A percentile compares a stretch with the other conserved stretches of the same genome.
These are phyloP conservation scores for Chitala chitala DNA, from an alignment of 2,113 vertebrate genomes.

Conservation along the genomic window DNA sequence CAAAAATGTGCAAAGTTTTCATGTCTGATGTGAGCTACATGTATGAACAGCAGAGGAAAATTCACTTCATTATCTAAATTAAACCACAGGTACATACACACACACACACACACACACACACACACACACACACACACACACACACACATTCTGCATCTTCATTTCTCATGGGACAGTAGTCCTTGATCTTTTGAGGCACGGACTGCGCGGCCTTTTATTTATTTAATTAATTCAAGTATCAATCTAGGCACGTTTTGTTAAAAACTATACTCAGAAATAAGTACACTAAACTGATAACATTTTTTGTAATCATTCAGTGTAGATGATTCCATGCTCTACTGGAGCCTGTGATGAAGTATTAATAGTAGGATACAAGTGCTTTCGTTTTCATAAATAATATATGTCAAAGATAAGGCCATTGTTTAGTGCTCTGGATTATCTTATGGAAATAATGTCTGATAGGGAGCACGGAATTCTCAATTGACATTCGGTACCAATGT, in stretches of 20 bases:
- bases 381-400: slow-evolving; percentile 66
- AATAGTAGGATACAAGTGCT: slow-evolving; percentile 54
- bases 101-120: no score
- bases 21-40: no score
- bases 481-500: neutral
- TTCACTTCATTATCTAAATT: no score
- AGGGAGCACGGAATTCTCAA: neutral
- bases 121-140: no score
- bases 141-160: no score
- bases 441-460: slow-evolving; percentile 21
- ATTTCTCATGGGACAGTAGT: no score
- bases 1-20: no score
- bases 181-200: no score
- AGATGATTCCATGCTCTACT: slow-evolving; percentile 64
- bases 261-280: slow-evolving; percentile 64
- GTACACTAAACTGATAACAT: slow-evolving; percentile 61
- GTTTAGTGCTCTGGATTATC: slow-evolving; percentile 25
- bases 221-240: slow-evolving; percentile 46
- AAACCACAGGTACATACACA: no score
- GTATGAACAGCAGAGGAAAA: no score
- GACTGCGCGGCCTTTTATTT: slow-evolving; percentile 23
- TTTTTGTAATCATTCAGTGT: slow-evolving; percentile 61
- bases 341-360: slow-evolving; percentile 69
- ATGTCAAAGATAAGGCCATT: slow-evolving; percentile 60
- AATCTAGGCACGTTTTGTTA: no score